Evolutionary conservation across 2,113 vertebrate species (phyloP).

Genomic region (Zeus faber): DNA sequence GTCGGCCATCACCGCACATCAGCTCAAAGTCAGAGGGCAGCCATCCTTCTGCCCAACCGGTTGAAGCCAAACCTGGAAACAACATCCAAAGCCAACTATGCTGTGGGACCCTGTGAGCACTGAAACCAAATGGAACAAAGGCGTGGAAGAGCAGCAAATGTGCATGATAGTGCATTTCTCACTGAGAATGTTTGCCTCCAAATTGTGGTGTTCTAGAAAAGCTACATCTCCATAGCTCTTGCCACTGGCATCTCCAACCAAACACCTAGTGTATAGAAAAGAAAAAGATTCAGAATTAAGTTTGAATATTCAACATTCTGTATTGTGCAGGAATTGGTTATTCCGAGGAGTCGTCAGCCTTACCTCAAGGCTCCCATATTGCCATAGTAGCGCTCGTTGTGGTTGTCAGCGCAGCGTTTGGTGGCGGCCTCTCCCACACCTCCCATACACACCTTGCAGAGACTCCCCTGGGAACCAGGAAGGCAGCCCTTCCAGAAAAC

Average conservation of each 20-base stretch:
- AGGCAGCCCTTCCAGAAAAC: constrained; percentile 92
- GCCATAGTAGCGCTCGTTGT: constrained; percentile 87
- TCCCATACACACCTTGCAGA: constrained; percentile 90
- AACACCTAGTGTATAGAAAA: constrained; percentile 70
- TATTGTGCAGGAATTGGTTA: too few species aligned
- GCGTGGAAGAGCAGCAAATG: background rate
- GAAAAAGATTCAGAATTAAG: background rate
- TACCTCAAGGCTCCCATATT: constrained; percentile 88
- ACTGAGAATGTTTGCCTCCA: constrained; percentile 83
- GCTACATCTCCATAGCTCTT: constrained; percentile 88
- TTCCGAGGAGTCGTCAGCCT: constrained; percentile 15
- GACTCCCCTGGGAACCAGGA: constrained; percentile 79
- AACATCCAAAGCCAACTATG: too few species aligned
- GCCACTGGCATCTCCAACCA: constrained; percentile 83
- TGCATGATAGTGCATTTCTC: constrained; percentile 41
- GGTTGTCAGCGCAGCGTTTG: constrained; percentile 82
- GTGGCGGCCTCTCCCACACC: constrained; percentile 74
- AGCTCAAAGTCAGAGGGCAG: constrained; percentile 76
- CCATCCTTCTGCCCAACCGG: constrained; percentile 79
- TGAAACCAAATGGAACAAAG: too few species aligned
- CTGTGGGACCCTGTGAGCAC: background rate
- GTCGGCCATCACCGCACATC: constrained; percentile 75
- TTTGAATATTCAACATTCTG: too few species aligned
- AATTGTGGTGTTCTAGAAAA: constrained; percentile 85
- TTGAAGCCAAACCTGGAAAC: constrained; percentile 73